Evolutionary conservation across 2,888 invertebrate genomes (phyloP).

Genomic region (Andrena bicolor): DNA sequence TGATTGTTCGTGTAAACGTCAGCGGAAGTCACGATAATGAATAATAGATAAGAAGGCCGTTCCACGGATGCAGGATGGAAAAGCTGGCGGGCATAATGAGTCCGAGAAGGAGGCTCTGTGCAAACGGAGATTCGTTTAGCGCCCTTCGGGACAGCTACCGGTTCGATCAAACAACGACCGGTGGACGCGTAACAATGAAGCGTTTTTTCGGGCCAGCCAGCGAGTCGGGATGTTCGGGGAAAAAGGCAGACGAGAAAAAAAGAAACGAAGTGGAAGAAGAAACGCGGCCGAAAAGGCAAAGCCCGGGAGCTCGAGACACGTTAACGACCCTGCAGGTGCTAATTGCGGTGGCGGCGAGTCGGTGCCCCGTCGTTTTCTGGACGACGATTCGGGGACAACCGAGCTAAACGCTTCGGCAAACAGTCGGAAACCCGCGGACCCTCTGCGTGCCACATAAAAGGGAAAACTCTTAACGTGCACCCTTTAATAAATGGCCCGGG

Average conservation of each 20-base stretch:
- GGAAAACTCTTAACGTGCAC: constrained; percentile 62
- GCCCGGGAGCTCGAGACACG: constrained; percentile 71
- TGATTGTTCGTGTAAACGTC: constrained; percentile 44
- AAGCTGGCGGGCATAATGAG: constrained; percentile 24
- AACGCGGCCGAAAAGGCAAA: constrained; percentile 70
- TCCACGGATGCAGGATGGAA: constrained; percentile 6
- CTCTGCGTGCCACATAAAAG: constrained; percentile 36
- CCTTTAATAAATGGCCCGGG: constrained; percentile 42
- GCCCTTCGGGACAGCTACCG: constrained; percentile 72
- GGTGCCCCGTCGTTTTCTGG: constrained; percentile 55
- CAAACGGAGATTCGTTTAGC: constrained; percentile 74
- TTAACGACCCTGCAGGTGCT: constrained; percentile 80
- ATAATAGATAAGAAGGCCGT: constrained; percentile 35
- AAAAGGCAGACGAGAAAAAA: constrained; percentile 8
- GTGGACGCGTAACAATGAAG: constrained; percentile 56
- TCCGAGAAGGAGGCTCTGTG: constrained; percentile 11
- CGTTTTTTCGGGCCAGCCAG: constrained; percentile 28
- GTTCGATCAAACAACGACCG: constrained; percentile 74
- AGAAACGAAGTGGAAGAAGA: not conserved
- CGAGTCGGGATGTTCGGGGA: constrained; percentile 26
- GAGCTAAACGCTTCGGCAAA: constrained; percentile 54
- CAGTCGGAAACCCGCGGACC: constrained; percentile 12
- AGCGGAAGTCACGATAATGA: constrained; percentile 39
- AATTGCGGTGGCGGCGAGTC: constrained; percentile 77
- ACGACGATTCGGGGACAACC: constrained; percentile 58